phyloP scores from a whole-genome alignment of 2,888 invertebrate genomes.

The Aromia moschata region DNA sequence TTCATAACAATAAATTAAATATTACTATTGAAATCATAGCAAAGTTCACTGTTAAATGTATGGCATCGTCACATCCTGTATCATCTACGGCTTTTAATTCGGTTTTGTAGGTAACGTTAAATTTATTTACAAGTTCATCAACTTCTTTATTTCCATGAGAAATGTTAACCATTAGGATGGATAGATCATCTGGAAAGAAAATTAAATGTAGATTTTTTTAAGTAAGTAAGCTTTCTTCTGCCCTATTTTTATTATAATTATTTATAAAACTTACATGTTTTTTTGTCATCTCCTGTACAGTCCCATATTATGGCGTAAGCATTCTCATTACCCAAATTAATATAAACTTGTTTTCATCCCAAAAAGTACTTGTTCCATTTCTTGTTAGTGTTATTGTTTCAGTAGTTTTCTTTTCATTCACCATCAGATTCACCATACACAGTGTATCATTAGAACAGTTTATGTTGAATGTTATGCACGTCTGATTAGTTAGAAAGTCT shows the following conservation, averaged over 20 bases:
- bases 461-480: constrained; percentile 13
- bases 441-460: not conserved
- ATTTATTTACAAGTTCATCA: not conserved
- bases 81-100: constrained; percentile 7
- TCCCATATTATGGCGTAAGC: constrained; percentile 10
- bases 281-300: not conserved
- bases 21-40: not conserved
- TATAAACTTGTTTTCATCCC: constrained; percentile 2
- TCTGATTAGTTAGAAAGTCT: not conserved
- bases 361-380: not conserved
- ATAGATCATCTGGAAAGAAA: constrained; percentile 16
- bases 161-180: not conserved
- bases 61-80: constrained; percentile 1
- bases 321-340: constrained; percentile 3
- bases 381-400: not conserved
- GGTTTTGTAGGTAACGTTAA: not conserved
- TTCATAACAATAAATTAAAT: not conserved
- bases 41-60: not conserved
- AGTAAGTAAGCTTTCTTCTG: no score
- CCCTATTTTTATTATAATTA: not conserved
- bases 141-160: constrained; percentile 13
- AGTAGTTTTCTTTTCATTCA: not conserved
- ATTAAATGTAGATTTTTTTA: no score
- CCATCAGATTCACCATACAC: constrained; percentile 7
- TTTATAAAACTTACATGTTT: constrained; percentile 10